phyloP scores from a whole-genome alignment of 2,113 vertebrate genomes.

The Stegostoma tigrinum region DNA sequence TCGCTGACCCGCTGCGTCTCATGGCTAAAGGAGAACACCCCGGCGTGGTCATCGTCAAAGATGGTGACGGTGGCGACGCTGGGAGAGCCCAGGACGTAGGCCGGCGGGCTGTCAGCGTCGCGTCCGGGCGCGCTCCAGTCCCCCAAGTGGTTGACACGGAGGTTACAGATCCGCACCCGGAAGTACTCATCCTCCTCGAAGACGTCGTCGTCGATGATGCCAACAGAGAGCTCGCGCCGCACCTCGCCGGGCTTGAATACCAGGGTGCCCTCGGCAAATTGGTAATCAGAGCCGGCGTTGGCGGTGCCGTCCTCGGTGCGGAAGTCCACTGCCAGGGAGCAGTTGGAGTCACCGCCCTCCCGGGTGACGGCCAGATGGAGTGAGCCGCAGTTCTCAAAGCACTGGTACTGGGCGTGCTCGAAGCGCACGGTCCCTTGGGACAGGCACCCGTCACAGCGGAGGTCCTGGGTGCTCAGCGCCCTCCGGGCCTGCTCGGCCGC shows the following conservation, averaged over 20 bases:
- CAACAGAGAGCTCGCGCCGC: constrained; percentile 63
- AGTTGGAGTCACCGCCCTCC: constrained; percentile 61
- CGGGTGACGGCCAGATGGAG: constrained; percentile 61
- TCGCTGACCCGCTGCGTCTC: constrained; percentile 64
- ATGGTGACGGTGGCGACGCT: constrained; percentile 67
- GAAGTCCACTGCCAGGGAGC: constrained; percentile 69
- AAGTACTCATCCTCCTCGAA: constrained; percentile 62
- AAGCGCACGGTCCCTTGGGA: constrained; percentile 52
- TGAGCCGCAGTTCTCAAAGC: constrained; percentile 75
- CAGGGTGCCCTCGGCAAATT: constrained; percentile 69
- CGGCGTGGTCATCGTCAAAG: constrained; percentile 75
- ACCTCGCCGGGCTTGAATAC: constrained; percentile 70
- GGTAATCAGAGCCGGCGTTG: constrained; percentile 73
- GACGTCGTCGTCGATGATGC: constrained; percentile 70
- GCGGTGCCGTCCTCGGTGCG: constrained; percentile 71
- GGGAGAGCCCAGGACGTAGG: constrained; percentile 56
- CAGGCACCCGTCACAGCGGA: constrained; percentile 44
- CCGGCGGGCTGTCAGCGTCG: constrained; percentile 50
- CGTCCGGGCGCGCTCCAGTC: constrained; percentile 37
- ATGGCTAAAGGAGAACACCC: constrained; percentile 69
- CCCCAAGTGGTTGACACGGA: constrained; percentile 41
- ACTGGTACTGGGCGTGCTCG: constrained; percentile 67
- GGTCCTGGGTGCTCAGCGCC: constrained; percentile 64
- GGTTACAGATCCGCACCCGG: constrained; percentile 48
- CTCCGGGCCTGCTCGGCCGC: constrained; percentile 72